Conservation (phyloP, 2,113 vertebrate species). For the Cairina moschata region DNA sequence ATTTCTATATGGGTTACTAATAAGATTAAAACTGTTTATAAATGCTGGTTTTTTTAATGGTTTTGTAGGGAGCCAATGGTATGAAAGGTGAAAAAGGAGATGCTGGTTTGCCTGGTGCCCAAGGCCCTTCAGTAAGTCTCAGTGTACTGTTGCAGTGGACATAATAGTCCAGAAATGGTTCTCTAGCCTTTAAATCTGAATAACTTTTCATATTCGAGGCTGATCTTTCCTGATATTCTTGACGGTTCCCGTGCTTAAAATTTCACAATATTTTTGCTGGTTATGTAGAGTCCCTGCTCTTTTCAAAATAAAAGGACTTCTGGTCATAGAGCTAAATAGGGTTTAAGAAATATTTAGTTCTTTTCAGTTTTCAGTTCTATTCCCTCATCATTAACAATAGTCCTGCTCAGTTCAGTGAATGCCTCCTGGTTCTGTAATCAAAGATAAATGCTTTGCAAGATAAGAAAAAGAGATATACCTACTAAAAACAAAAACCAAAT, state of each 20-base stretch:
- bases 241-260: background rate
- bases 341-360: background rate
- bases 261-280: background rate
- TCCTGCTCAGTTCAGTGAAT: background rate
- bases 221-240: background rate
- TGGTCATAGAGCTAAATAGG: background rate
- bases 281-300: background rate
- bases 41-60: background rate
- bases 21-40: background rate
- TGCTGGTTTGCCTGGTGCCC: slow-evolving; percentile 86
- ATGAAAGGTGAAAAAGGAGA: slow-evolving; percentile 95
- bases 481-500: background rate
- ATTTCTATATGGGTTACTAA: background rate
- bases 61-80: slow-evolving; percentile 89
- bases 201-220: background rate
- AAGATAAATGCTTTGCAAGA: background rate
- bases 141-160: background rate
- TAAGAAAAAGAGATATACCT: background rate
- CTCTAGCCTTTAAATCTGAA: background rate
- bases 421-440: background rate
- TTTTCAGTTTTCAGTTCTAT: background rate
- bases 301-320: background rate
- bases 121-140: slow-evolving; percentile 94
- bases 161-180: background rate
- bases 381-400: background rate